Base-by-base conservation (phyloP, 92 coral and sea anemone genomes). In the Blastomussa wellsi region DNA sequence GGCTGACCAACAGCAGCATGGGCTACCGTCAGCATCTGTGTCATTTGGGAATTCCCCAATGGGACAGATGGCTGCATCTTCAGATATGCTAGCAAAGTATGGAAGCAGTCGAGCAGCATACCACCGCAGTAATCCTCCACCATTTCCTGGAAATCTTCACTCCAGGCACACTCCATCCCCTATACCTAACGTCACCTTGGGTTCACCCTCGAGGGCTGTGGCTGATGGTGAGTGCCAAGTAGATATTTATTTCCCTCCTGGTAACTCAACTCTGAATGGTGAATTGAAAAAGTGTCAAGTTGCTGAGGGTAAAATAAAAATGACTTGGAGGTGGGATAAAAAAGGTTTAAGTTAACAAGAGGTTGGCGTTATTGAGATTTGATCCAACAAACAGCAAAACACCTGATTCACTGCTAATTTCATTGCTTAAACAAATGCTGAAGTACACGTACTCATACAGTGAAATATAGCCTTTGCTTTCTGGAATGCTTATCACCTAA, bases 151-250 rank as follows among this genome's bases (percentile, higher is more conserved):
- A 17, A 55, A 93, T 33, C 89, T 90, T 35, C 93, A 90, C 24
- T 87, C 95, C 15, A 82, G 88, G 19, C 93, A 91, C 42, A 89
- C 99, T 44, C 92, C 96, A 0, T 97, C 99, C 36, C 99, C 99
- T 57, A 57, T 55, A 55, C 62, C 62, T 7, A 95, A 93, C 31
- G 80, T 96, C 62, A 92, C 95, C 19, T 78, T 95, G 84, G 98
- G 96, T 0, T 93, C 96, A 35, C 95, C 95, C 7, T 35, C 91
- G 52, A 89, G 98, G 70, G 92, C 80, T 37, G 67, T 95, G 52
- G 90, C 93, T 28, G 97, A 94, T 62, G 89, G 97, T 94, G 38
- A 80, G 88, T 82, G 29, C 0, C 35, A 62, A n/a, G n/a, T n/a
- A n/a, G n/a, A n/a, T n/a, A n/a, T n/a, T n/a, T n/a, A n/a, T n/a